Percentiles rank a stretch among this genome's conserved stretches.
Conservation (phyloP, 2,888 invertebrate species). For the Cephalotes varians region DNA sequence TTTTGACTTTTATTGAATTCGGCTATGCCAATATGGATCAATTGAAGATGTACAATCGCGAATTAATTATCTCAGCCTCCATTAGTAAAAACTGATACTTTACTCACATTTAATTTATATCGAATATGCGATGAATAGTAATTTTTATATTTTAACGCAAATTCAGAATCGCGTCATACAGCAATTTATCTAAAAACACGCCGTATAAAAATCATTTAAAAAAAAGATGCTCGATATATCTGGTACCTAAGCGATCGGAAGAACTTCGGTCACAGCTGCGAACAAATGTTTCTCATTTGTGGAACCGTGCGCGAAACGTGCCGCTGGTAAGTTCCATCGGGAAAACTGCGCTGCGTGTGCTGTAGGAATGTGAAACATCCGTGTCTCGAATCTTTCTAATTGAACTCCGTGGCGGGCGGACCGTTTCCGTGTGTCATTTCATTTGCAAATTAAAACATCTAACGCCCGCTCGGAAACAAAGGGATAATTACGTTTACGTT, state of each 20-base stretch:
- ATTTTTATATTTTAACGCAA: background rate
- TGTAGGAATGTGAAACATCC: conserved; percentile 43
- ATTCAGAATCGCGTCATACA: background rate
- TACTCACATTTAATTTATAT: background rate
- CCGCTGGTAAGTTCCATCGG: conserved; percentile 24
- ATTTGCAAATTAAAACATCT: conserved; percentile 49
- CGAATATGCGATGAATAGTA: background rate
- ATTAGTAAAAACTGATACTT: background rate
- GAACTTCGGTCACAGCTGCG: conserved; percentile 74
- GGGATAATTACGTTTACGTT: conserved; percentile 38
- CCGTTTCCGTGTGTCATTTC: conserved; percentile 39
- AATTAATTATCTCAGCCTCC: background rate
- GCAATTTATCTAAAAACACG: background rate
- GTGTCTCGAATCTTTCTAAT: conserved; percentile 45
- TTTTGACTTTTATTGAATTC: conserved; percentile 68
- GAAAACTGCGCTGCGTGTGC: conserved; percentile 62
- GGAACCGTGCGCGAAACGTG: conserved; percentile 51
- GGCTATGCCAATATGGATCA: conserved; percentile 13
- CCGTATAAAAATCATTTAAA: conserved; percentile 69
- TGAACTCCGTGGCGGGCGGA: conserved; percentile 19
- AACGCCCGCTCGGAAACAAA: conserved; percentile 33
- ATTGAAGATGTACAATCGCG: background rate
- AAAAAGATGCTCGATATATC: conserved; percentile 60
- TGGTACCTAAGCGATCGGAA: conserved; percentile 54
- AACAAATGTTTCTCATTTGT: conserved; percentile 72